Conservation (phyloP, 2,888 invertebrate genomes). For the Labia minor region DNA sequence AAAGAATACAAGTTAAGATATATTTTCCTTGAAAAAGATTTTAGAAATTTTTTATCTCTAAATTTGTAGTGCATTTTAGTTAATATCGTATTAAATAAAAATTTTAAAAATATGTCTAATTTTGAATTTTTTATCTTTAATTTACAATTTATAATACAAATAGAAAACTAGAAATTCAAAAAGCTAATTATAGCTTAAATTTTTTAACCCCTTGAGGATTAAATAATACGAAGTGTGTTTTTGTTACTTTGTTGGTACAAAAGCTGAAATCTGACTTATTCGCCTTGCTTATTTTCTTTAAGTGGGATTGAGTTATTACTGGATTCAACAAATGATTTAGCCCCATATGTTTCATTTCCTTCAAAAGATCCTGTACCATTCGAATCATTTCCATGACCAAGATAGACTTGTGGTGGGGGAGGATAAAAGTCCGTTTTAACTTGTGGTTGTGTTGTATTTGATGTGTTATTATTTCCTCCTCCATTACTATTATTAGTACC, state of each 20-base stretch:
- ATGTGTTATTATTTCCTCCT: slow-evolving; percentile 16
- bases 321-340: neutral
- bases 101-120: neutral
- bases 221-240: neutral
- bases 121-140: neutral
- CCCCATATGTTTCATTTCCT: neutral
- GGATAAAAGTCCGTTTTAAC: slow-evolving; percentile 18
- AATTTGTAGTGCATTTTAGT: no score
- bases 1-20: no score
- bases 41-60: no score
- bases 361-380: neutral
- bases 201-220: no score
- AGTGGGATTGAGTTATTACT: neutral
- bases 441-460: slow-evolving; percentile 13
- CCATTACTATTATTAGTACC: neutral
- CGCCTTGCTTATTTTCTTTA: slow-evolving; percentile 1
- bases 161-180: neutral
- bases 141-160: slow-evolving; percentile 1
- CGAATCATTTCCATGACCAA: neutral
- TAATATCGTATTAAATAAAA: no score
- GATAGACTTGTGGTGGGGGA: slow-evolving; percentile 21
- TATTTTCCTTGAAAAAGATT: no score
- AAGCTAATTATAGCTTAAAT: neutral
- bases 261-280: neutral
- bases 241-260: neutral